phyloP scores from a whole-genome alignment of 2,113 vertebrate genomes.

The Melanotaenia duboulayi region DNA sequence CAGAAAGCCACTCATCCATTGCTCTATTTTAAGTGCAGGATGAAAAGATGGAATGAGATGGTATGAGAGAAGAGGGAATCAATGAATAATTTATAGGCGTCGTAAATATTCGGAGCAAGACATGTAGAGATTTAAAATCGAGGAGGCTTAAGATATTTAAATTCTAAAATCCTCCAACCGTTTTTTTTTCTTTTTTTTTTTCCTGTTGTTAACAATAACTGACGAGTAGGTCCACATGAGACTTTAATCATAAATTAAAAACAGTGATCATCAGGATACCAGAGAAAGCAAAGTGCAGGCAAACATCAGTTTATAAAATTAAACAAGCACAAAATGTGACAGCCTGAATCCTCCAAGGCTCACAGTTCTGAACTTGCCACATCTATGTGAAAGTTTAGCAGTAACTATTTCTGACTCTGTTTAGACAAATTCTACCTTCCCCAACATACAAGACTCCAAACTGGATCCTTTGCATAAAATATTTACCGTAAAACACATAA shows the following conservation, averaged over 20 bases:
- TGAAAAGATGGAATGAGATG: conserved; percentile 32
- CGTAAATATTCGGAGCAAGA: conserved; percentile 49
- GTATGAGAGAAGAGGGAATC: conserved; percentile 29
- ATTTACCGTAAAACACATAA: no score
- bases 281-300: neutral
- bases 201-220: conserved; percentile 7
- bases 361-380: no score
- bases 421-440: no score
- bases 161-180: conserved; percentile 1
- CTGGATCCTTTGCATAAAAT: no score
- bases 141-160: conserved; percentile 33
- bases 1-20: conserved; percentile 20
- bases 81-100: conserved; percentile 73
- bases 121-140: conserved; percentile 6
- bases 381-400: no score
- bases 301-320: neutral
- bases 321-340: neutral
- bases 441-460: no score
- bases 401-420: no score
- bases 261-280: neutral
- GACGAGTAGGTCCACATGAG: neutral
- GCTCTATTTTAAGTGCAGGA: conserved; percentile 42
- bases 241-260: neutral
- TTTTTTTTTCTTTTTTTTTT: neutral
- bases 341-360: neutral